Evolutionary conservation across 2,113 vertebrate genomes (phyloP).

Genomic region (Acanthochromis polyacanthus): DNA sequence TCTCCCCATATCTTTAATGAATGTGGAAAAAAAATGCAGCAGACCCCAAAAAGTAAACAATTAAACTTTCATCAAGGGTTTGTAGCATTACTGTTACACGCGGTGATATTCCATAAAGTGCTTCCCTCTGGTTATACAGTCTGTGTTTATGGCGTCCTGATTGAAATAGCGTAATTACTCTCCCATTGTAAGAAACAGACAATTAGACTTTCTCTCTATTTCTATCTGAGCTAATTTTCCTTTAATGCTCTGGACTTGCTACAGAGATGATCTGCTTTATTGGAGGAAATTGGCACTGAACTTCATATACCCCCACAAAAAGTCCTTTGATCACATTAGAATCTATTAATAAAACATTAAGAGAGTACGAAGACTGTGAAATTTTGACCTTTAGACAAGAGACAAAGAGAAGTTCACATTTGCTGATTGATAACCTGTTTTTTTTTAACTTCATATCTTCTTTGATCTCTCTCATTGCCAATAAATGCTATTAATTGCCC

Average conservation of each 20-base stretch:
- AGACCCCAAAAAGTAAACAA: slow-evolving; percentile 43
- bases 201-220: slow-evolving; percentile 4
- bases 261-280: slow-evolving; percentile 43
- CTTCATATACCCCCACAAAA: slow-evolving; percentile 35
- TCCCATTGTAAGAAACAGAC: slow-evolving; percentile 35
- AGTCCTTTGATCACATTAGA: slow-evolving; percentile 27
- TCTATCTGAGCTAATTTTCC: slow-evolving; percentile 37
- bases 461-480: slow-evolving; percentile 13
- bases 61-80: slow-evolving; percentile 59
- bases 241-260: slow-evolving; percentile 39
- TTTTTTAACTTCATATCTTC: slow-evolving; percentile 1
- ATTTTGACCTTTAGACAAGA: slow-evolving; percentile 30
- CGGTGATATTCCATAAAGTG: slow-evolving; percentile 23
- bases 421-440: not conserved
- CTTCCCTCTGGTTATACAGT: slow-evolving; percentile 31
- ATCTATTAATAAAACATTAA: slow-evolving; percentile 39
- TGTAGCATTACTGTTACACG: slow-evolving; percentile 9
- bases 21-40: not conserved
- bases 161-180: slow-evolving; percentile 26
- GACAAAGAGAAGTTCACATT: not conserved
- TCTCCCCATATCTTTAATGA: slow-evolving; percentile 41
- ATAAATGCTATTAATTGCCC: slow-evolving; percentile 14
- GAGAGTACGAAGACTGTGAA: not conserved
- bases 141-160: not conserved
- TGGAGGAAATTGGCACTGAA: slow-evolving; percentile 36